A percentile compares a stretch with the other conserved stretches of the same genome.
These are phyloP conservation scores for Ferrisia virgata DNA, from an alignment of 2,888 invertebrate genomes.

Conservation along the genomic window DNA sequence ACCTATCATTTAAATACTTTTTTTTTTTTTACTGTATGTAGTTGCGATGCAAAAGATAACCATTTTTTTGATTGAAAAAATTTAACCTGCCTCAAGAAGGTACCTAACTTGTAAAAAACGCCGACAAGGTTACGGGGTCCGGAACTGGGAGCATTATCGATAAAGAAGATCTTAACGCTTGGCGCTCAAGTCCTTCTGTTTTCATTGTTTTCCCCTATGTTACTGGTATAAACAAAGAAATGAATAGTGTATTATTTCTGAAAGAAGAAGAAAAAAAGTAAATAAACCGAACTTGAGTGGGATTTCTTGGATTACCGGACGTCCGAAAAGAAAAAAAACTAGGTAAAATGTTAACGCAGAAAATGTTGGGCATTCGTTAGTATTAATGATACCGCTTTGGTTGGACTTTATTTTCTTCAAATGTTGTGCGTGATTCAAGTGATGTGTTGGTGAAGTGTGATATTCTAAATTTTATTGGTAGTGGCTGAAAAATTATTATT, in stretches of 20 bases:
- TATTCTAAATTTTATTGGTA: neutral
- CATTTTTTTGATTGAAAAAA: slow-evolving; percentile 1
- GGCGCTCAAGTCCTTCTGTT: slow-evolving; percentile 38
- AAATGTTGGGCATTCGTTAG: slow-evolving; percentile 12
- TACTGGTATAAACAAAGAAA: neutral
- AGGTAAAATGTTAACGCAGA: neutral
- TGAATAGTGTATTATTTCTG: slow-evolving; percentile 2
- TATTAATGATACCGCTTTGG: neutral
- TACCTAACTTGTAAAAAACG: neutral
- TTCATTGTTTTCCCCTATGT: slow-evolving; percentile 16
- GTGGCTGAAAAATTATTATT: neutral
- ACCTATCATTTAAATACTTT: neutral
- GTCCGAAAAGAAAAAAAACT: slow-evolving; percentile 31
- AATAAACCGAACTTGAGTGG: slow-evolving; percentile 15
- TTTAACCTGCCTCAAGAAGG: neutral
- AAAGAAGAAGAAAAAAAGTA: neutral
- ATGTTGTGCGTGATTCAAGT: neutral
- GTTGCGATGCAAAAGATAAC: neutral
- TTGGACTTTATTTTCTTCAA: neutral
- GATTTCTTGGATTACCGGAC: slow-evolving; percentile 12
- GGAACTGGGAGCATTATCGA: slow-evolving; percentile 31
- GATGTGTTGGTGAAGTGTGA: neutral
- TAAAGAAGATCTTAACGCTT: slow-evolving; percentile 41
- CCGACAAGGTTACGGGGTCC: slow-evolving; percentile 19
- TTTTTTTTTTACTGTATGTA: no score